Conservation (phyloP, 1,140 invertebrate genomes). For the Macrosteles quadrilineatus region DNA sequence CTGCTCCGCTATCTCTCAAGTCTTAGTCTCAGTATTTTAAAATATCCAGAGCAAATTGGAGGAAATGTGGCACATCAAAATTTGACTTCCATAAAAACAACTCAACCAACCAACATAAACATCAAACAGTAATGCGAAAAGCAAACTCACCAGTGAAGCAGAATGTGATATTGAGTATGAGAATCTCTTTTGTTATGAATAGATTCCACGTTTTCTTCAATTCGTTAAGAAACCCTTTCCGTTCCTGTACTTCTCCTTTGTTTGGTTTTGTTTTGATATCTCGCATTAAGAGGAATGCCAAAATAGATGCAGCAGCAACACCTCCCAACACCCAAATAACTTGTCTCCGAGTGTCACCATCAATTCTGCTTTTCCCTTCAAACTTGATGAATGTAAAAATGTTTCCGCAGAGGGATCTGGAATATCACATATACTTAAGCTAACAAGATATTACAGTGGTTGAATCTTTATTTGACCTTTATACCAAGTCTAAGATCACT, state of each 20-base stretch:
- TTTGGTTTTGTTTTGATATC: conserved; percentile 49
- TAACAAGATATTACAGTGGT: neutral
- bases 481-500: too few species aligned
- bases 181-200: conserved; percentile 80
- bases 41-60: too few species aligned
- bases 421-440: too few species aligned
- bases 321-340: conserved; percentile 70
- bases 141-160: conserved; percentile 76
- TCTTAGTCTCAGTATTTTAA: too few species aligned
- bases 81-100: too few species aligned
- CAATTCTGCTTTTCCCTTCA: conserved; percentile 48
- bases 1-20: too few species aligned
- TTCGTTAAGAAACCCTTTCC: conserved; percentile 62
- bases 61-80: too few species aligned
- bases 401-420: conserved; percentile 34
- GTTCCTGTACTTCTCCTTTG: conserved; percentile 53
- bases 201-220: conserved; percentile 73
- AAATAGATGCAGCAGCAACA: conserved; percentile 63
- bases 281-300: conserved; percentile 66
- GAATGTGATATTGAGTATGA: conserved; percentile 81
- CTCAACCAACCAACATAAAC: too few species aligned
- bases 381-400: conserved; percentile 32
- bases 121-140: too few species aligned
- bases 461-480: neutral
- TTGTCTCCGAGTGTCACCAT: conserved; percentile 62